A percentile compares a stretch with the other conserved stretches of the same genome.
Conservation (phyloP, 2,113 vertebrate species). For the Pterocles orientalis region DNA sequence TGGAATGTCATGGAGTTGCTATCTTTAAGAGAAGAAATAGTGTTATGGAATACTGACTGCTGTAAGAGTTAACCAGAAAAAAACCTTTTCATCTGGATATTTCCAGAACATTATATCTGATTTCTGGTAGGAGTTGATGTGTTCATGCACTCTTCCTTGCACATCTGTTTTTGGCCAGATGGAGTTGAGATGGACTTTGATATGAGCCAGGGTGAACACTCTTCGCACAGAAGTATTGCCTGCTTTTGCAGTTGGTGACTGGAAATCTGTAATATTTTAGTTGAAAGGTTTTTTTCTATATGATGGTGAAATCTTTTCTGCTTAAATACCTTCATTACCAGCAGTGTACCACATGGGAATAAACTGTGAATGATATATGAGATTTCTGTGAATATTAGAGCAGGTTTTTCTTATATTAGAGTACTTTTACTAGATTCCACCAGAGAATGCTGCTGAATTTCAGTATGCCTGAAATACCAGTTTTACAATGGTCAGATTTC, state of each 20-base stretch:
- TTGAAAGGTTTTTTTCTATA: neutral
- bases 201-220: neutral
- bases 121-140: neutral
- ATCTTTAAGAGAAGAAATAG: neutral
- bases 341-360: neutral
- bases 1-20: neutral
- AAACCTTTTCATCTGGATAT: neutral
- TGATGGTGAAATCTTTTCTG: neutral
- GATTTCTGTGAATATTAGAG: neutral
- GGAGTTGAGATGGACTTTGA: neutral
- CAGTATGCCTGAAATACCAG: neutral
- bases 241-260: neutral
- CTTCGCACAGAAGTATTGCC: neutral
- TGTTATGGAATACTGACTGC: neutral
- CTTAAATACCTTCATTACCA: neutral
- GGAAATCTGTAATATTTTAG: neutral
- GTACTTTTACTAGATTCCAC: neutral
- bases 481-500: neutral
- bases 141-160: neutral
- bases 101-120: neutral
- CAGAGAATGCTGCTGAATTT: neutral
- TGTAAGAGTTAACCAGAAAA: neutral
- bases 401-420: neutral
- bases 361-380: neutral
- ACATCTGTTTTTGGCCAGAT: neutral